Percentiles rank a stretch among this genome's conserved stretches.
phyloP scores from a whole-genome alignment of 1,140 invertebrate species.

The Drosophila tsacasi region DNA sequence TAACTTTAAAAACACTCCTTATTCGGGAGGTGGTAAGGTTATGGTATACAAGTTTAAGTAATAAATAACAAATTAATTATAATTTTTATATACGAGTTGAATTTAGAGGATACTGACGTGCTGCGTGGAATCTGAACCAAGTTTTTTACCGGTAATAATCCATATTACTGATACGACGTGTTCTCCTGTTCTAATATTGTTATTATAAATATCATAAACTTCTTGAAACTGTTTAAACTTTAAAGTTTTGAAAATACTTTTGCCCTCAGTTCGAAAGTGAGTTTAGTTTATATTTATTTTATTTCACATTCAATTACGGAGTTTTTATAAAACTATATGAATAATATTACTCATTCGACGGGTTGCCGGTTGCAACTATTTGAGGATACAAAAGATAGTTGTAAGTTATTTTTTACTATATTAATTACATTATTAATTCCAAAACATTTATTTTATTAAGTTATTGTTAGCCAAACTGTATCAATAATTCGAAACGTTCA shows the following conservation, averaged over 20 bases:
- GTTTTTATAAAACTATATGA: background rate
- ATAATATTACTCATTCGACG: background rate
- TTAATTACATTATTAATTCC: background rate
- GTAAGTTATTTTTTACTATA: background rate
- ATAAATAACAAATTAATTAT: no score
- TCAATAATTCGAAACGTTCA: background rate
- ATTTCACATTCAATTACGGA: background rate
- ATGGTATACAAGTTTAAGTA: no score
- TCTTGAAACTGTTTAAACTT: background rate
- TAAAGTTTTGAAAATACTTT: background rate
- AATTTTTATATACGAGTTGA: no score
- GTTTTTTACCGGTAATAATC: no score
- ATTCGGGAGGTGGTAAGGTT: no score
- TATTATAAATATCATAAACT: background rate
- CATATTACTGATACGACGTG: constrained; percentile 1
- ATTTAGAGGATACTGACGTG: no score
- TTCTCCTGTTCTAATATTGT: no score
- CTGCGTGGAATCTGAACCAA: no score
- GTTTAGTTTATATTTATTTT: background rate
- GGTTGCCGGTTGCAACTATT: background rate
- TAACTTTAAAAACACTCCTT: no score
- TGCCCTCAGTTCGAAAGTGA: background rate
- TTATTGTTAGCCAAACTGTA: background rate
- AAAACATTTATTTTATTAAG: background rate
- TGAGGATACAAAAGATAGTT: background rate